Evolutionary conservation across 2,113 vertebrate species (phyloP).

Genomic region (Symphodus melops): DNA sequence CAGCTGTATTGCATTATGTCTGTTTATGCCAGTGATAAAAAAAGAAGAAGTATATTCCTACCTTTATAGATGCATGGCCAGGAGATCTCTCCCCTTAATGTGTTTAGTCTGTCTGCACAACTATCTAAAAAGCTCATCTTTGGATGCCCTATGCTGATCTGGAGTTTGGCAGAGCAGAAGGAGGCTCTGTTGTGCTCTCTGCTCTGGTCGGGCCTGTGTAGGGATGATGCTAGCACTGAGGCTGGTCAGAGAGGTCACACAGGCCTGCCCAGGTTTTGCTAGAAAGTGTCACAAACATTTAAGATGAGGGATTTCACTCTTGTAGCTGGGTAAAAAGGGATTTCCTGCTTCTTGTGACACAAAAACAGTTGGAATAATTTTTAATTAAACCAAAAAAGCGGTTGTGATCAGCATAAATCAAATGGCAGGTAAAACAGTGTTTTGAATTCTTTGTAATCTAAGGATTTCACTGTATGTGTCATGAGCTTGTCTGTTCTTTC

Average conservation of each 20-base stretch:
- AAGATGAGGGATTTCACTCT: conserved; percentile 8
- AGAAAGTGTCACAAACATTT: conserved; percentile 9
- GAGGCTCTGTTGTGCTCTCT: conserved; percentile 55
- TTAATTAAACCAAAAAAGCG: not conserved
- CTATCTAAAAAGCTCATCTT: conserved; percentile 70
- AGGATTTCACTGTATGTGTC: not conserved
- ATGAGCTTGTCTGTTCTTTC: not conserved
- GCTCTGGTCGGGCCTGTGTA: conserved; percentile 48
- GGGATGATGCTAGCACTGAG: conserved; percentile 36
- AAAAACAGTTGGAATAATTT: not conserved
- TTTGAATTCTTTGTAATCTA: not conserved
- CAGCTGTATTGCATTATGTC: conserved; percentile 30
- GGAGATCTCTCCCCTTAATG: conserved; percentile 63
- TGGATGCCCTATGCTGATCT: conserved; percentile 59
- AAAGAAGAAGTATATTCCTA: conserved; percentile 38
- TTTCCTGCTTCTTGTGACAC: not conserved
- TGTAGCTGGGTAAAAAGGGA: not conserved
- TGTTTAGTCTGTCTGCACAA: conserved; percentile 63
- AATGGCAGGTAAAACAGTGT: not conserved
- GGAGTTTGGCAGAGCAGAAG: conserved; percentile 64
- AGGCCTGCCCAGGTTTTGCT: conserved; percentile 27
- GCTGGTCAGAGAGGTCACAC: conserved; percentile 67
- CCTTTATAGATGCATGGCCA: conserved; percentile 68
- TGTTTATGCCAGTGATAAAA: conserved; percentile 47
- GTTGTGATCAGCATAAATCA: not conserved